These are phyloP conservation scores for Natrix natrix DNA, from an alignment of 2,797 vertebrate species.

Conservation along the genomic window DNA sequence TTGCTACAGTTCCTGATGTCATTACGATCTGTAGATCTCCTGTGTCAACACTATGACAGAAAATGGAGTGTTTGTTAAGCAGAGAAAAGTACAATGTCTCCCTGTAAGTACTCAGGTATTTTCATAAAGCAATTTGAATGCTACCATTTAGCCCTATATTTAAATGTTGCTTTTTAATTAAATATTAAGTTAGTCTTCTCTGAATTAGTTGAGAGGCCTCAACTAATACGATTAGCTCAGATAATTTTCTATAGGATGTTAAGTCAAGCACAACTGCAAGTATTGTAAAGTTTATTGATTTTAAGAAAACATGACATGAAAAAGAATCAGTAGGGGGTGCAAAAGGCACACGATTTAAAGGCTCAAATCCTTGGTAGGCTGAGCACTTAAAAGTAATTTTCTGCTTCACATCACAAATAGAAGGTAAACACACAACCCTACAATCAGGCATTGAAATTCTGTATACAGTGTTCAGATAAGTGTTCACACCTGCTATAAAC, in stretches of 20 bases:
- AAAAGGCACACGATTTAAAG: neutral
- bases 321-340: neutral
- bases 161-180: neutral
- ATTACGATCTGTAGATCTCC: neutral
- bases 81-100: neutral
- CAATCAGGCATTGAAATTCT: conserved; percentile 1
- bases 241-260: neutral
- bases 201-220: neutral
- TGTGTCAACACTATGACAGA: neutral
- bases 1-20: neutral
- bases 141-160: neutral
- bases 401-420: neutral
- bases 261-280: neutral
- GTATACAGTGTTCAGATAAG: conserved; percentile 9
- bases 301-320: neutral
- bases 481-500: neutral
- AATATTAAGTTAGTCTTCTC: neutral
- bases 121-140: too few species aligned
- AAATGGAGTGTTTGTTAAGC: neutral
- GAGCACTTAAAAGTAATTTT: conserved; percentile 1
- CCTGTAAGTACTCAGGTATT: neutral
- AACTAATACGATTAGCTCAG: neutral
- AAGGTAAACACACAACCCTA: neutral
- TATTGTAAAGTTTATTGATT: neutral
- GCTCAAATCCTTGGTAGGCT: neutral